A percentile compares a stretch with the other conserved stretches of the same genome.
phyloP scores from a whole-genome alignment of 2,797 vertebrate genomes.

The Anguilla obscura region DNA sequence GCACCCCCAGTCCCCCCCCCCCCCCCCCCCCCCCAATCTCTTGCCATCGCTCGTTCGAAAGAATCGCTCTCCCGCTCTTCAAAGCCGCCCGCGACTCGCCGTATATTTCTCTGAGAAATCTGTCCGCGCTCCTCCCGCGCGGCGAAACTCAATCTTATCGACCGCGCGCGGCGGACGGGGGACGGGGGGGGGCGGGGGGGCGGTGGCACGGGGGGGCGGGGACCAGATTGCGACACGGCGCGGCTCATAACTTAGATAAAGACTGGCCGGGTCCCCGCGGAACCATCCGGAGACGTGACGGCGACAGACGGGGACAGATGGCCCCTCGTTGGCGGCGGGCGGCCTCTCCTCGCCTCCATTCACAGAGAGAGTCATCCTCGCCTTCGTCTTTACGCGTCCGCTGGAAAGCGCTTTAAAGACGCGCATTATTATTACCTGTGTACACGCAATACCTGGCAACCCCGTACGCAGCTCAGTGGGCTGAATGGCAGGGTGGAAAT shows the following conservation, averaged over 20 bases:
- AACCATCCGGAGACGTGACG: background rate
- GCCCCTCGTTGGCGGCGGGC: background rate
- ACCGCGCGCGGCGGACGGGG: background rate
- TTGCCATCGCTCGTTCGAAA: background rate
- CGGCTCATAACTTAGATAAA: background rate
- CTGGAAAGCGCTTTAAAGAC: no score
- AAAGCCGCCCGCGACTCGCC: background rate
- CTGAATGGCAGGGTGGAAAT: no score
- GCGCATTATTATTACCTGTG: no score
- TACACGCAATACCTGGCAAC: no score
- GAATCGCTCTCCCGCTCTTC: background rate
- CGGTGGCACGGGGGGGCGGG: background rate
- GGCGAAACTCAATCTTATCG: background rate
- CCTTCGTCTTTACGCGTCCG: no score
- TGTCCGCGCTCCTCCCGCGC: background rate
- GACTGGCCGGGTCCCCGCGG: background rate
- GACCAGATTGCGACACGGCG: background rate
- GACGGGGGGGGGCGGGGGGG: background rate
- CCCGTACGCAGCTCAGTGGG: no score
- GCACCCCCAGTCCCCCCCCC: no score
- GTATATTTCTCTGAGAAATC: background rate
- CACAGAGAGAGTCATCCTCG: background rate
- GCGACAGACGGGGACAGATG: background rate
- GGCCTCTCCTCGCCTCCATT: background rate
- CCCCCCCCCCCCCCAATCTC: no score